A percentile compares a stretch with the other conserved stretches of the same genome.
phyloP scores from a whole-genome alignment of 2,888 invertebrate genomes.

The Horisme vitalbata region DNA sequence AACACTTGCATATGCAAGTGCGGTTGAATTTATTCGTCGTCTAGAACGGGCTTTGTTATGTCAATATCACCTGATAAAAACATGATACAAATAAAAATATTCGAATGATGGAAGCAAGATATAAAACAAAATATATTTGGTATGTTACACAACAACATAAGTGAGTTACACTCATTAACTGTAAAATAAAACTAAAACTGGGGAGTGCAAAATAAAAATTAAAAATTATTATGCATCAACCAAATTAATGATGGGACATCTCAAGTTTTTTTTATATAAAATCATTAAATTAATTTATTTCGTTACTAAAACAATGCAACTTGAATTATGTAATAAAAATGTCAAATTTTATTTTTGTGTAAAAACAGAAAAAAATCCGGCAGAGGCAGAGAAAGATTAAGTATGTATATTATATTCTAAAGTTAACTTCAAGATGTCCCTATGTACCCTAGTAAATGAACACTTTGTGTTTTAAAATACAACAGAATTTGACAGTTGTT shows the following conservation, averaged over 20 bases:
- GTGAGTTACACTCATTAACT: constrained; percentile 70
- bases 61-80: constrained; percentile 54
- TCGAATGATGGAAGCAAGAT: constrained; percentile 67
- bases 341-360: too few species aligned
- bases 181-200: constrained; percentile 45
- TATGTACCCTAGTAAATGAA: constrained; percentile 49
- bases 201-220: constrained; percentile 44
- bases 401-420: background rate
- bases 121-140: constrained; percentile 75
- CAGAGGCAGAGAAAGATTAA: too few species aligned
- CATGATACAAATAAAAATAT: constrained; percentile 58
- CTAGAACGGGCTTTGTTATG: constrained; percentile 39
- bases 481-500: constrained; percentile 38
- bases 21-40: background rate
- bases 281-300: background rate
- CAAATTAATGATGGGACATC: constrained; percentile 32
- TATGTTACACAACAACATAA: constrained; percentile 74
- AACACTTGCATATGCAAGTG: too few species aligned
- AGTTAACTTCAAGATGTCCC: constrained; percentile 35
- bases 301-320: background rate
- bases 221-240: constrained; percentile 47
- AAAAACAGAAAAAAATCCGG: too few species aligned
- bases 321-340: too few species aligned
- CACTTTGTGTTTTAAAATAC: constrained; percentile 71
- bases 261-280: constrained; percentile 38